phyloP scores from a whole-genome alignment of 2,113 vertebrate species.

The Semicossyphus pulcher region DNA sequence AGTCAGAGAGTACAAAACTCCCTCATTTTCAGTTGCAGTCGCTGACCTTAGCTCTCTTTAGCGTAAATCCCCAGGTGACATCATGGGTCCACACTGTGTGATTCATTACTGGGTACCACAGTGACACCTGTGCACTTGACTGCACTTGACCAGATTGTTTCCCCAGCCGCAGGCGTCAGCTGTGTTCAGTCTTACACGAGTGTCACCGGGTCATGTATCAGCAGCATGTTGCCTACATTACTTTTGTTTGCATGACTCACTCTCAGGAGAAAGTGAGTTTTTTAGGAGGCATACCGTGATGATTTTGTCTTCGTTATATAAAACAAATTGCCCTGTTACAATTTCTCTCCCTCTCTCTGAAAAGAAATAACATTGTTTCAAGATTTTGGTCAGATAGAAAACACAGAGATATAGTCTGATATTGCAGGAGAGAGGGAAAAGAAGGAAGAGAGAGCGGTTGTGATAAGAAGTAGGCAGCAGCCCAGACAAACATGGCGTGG shows the following conservation, averaged over 20 bases:
- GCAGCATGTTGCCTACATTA: background rate
- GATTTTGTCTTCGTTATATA: too few species aligned
- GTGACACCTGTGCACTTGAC: slow-evolving; percentile 54
- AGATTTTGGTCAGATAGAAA: slow-evolving; percentile 48
- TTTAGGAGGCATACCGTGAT: too few species aligned
- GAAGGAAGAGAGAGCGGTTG: slow-evolving; percentile 53
- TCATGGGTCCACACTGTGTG: slow-evolving; percentile 40
- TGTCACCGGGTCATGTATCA: slow-evolving; percentile 6
- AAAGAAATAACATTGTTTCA: slow-evolving; percentile 37
- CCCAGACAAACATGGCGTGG: slow-evolving; percentile 78
- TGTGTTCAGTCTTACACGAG: background rate
- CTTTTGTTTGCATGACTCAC: too few species aligned
- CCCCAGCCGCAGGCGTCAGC: slow-evolving; percentile 39
- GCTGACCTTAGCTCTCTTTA: slow-evolving; percentile 11
- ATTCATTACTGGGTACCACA: slow-evolving; percentile 62
- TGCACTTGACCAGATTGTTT: slow-evolving; percentile 75
- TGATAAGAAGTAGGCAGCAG: slow-evolving; percentile 70
- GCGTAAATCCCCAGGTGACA: slow-evolving; percentile 56
- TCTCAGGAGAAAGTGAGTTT: too few species aligned
- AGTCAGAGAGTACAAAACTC: background rate
- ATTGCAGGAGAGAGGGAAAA: slow-evolving; percentile 27
- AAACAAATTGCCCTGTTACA: background rate
- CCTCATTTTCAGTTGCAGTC: background rate
- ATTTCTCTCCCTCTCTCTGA: slow-evolving; percentile 5
- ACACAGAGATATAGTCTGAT: slow-evolving; percentile 36